Percentiles rank a stretch among this genome's conserved stretches.
phyloP scores from a whole-genome alignment of 2,888 invertebrate species.

The Stenodema calcarata region DNA sequence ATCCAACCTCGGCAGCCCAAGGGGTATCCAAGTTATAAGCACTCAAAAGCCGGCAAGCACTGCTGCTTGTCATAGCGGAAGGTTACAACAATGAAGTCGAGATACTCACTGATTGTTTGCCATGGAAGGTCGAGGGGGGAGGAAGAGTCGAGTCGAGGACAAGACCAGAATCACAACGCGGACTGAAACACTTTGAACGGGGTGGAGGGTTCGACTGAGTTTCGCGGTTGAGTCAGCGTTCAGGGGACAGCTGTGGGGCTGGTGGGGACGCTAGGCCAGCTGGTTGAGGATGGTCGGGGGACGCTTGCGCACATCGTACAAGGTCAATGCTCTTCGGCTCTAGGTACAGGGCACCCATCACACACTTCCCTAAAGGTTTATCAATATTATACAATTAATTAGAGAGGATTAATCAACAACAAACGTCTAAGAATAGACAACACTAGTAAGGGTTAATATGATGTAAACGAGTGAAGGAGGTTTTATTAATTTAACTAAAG shows the following conservation, averaged over 20 bases:
- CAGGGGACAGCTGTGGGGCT: not conserved
- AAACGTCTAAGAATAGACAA: too few relatives aligned
- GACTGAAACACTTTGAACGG: not conserved
- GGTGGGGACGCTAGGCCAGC: constrained; percentile 5
- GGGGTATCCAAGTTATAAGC: not conserved
- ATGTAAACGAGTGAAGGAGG: too few relatives aligned
- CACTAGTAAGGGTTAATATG: too few relatives aligned
- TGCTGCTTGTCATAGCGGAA: not conserved
- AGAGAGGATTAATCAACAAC: too few relatives aligned
- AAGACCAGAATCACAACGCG: not conserved
- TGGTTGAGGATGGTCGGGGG: constrained; percentile 19
- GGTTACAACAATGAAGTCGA: not conserved
- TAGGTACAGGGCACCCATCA: not conserved
- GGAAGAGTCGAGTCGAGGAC: not conserved
- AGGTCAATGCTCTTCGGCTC: not conserved
- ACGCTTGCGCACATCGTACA: not conserved
- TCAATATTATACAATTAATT: too few relatives aligned
- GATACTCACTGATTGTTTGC: not conserved
- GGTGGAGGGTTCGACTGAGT: not conserved
- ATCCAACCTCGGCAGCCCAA: not conserved
- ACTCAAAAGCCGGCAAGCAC: not conserved
- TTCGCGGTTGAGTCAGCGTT: not conserved
- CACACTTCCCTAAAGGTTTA: not conserved
- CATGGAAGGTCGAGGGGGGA: not conserved
- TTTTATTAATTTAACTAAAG: too few relatives aligned